Evolutionary conservation across 2,888 invertebrate genomes (phyloP).

Genomic region (Rhagonycha fulva): DNA sequence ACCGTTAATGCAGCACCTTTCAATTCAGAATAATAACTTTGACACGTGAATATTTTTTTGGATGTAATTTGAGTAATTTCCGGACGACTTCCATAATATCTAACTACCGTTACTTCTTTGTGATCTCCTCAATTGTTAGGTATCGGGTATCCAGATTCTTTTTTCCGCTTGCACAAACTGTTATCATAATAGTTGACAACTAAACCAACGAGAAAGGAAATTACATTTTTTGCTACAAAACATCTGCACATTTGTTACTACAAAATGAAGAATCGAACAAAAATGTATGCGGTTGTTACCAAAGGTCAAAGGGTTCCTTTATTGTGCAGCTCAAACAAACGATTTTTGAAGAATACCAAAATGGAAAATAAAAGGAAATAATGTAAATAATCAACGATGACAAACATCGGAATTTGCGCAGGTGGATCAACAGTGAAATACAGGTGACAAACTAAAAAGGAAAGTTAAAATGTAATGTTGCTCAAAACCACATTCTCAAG

Average conservation of each 20-base stretch:
- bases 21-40: constrained; percentile 36
- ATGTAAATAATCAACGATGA: background rate
- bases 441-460: constrained; percentile 7
- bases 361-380: background rate
- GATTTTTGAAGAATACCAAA: background rate
- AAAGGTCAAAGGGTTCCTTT: background rate
- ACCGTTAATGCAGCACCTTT: constrained; percentile 39
- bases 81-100: constrained; percentile 16
- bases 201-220: background rate
- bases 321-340: background rate
- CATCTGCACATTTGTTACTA: background rate
- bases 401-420: constrained; percentile 12
- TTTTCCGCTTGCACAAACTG: constrained; percentile 22
- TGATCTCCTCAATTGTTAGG: constrained; percentile 6
- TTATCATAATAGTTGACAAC: background rate
- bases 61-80: constrained; percentile 21
- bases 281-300: background rate
- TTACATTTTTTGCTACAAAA: background rate
- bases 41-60: constrained; percentile 12
- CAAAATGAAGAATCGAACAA: background rate
- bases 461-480: background rate
- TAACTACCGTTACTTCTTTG: constrained; percentile 14
- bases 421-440: constrained; percentile 3
- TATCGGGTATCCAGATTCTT: constrained; percentile 22
- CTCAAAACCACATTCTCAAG: background rate